Evolutionary conservation across 2,113 vertebrate species (phyloP), one percentile per base, ranked within the genome.

Genomic region (Charina bottae): DNA sequence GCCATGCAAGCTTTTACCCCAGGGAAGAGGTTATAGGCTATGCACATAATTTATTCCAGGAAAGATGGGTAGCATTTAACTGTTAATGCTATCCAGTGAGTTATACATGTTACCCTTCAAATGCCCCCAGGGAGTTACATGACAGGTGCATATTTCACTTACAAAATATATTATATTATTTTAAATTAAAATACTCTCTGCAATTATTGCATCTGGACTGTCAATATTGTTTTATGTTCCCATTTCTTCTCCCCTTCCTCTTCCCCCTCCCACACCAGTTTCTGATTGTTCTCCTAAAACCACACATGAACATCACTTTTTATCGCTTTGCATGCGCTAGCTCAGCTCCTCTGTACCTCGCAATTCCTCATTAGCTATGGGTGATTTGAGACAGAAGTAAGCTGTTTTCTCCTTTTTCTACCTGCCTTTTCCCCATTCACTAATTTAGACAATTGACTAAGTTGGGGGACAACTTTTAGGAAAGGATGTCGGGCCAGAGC

Each of bases 91-190:
- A 37, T 60, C 59, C 92, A 88, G 26, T 88, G 85, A 93, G 86
- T 91, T 93, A 64, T 91, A 59, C 68, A 59, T 87, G n/a, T 93
- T 91, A 85, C 86, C 59, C 42, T 91, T 83, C 72, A 91, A 64
- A 88, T 88, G 53, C 72, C 92, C 58, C 17, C 11, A 42, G 49
- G 72, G 92, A 85, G n/a, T 62, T 68, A 12, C 23, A 46, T 93
- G 86, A 89, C 86, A 88, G 89, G 87, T 58, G 56, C 78, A 91
- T 90, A 90, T 90, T 93, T 90, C 86, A 93, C 85, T 60, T 93
- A 33, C 72, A 93, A 85, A 90, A 93, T 85, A 85, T 88, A 68
- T 93, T 59, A 85, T 88, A 93, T 93, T 91, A 93, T 93, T 93
- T 93, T 46, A 91, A 93, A 91, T 93, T 91, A 93, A 93, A 93